Conservation (phyloP, 37 sponge, comb jelly and placozoan species). For the Chondrosia reniformis region DNA sequence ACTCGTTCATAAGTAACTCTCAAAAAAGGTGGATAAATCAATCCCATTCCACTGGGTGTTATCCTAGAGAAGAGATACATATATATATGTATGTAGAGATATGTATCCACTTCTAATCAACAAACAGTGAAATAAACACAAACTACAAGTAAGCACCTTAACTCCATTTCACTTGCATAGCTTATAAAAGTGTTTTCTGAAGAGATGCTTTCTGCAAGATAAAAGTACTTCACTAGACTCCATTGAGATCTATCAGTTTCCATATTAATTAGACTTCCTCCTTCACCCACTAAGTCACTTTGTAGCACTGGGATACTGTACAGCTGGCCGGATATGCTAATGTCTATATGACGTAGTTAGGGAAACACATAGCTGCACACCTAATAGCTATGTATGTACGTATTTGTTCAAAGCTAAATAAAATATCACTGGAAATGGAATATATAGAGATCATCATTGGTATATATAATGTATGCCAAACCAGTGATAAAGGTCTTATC, state of each 20-base stretch:
- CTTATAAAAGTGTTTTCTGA: not conserved
- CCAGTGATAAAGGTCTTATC: no score
- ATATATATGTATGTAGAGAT: not conserved
- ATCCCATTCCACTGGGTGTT: not conserved
- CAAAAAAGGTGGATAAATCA: not conserved
- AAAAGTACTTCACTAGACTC: slow-evolving; percentile 55
- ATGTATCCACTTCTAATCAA: slow-evolving; percentile 4
- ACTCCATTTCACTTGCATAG: slow-evolving; percentile 27
- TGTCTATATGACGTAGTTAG: no score
- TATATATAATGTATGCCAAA: no score
- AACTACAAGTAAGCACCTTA: slow-evolving; percentile 24
- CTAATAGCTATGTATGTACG: no score
- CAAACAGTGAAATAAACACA: not conserved
- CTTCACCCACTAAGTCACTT: not conserved
- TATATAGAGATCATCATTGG: no score
- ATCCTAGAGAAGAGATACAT: not conserved
- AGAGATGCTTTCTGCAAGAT: slow-evolving; percentile 36
- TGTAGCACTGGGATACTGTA: slow-evolving; percentile 14
- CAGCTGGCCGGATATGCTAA: no score
- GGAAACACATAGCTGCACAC: no score
- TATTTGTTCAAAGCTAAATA: no score
- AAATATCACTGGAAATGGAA: no score
- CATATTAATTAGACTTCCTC: not conserved
- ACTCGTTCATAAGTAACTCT: not conserved
- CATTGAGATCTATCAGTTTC: slow-evolving; percentile 28